These are phyloP conservation scores for Trichomycterus rosablanca DNA, from an alignment of 2,113 vertebrate genomes.

Conservation along the genomic window DNA sequence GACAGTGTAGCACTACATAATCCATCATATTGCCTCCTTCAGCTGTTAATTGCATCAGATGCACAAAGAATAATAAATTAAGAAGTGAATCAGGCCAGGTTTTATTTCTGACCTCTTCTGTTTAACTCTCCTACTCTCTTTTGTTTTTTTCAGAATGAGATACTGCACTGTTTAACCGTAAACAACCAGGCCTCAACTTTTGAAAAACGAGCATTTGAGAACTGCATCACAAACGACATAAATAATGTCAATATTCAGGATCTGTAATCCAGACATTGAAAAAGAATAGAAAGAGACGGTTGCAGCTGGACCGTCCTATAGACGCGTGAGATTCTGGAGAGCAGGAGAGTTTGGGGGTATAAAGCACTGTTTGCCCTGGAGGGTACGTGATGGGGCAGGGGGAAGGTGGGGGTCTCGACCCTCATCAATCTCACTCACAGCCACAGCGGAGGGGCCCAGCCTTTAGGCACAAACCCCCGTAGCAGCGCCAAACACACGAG, in stretches of 20 bases:
- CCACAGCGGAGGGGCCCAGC: slow-evolving; percentile 60
- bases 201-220: too few relatives aligned
- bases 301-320: slow-evolving; percentile 47
- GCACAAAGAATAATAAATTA: slow-evolving; percentile 15
- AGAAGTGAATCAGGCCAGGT: slow-evolving; percentile 10
- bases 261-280: slow-evolving; percentile 5
- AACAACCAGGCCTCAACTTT: slow-evolving; percentile 6
- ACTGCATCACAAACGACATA: neutral
- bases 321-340: slow-evolving; percentile 32
- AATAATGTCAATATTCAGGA: neutral
- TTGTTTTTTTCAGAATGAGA: neutral
- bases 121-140: neutral
- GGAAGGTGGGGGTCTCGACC: slow-evolving; percentile 56
- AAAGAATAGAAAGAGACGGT: slow-evolving; percentile 22
- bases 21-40: slow-evolving; percentile 22
- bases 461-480: slow-evolving; percentile 40
- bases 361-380: slow-evolving; percentile 38
- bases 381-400: slow-evolving; percentile 38
- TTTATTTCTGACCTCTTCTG: slow-evolving; percentile 5
- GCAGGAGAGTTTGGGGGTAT: slow-evolving; percentile 30
- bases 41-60: slow-evolving; percentile 37
- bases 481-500: slow-evolving; percentile 31
- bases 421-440: slow-evolving; percentile 74
- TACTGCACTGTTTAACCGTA: too few relatives aligned
- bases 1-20: neutral